A percentile compares a stretch with the other conserved stretches of the same genome.
Conservation (phyloP, 2,113 vertebrate genomes). For the Dasypus novemcinctus region DNA sequence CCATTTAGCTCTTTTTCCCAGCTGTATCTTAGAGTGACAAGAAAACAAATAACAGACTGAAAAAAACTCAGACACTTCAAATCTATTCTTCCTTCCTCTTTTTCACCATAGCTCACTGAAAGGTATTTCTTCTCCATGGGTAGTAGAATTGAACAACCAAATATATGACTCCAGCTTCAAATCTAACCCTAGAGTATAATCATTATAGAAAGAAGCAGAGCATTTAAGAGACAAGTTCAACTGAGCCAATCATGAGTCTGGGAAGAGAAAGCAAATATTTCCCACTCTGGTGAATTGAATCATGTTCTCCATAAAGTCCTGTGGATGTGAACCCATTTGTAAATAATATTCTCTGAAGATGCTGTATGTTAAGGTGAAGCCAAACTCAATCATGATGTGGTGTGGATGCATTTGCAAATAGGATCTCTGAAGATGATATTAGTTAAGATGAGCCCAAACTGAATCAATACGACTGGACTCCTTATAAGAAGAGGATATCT, state of each 20-base stretch:
- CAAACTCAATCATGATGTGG: too few species aligned
- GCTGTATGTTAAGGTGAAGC: too few species aligned
- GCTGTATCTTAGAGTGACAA: background rate
- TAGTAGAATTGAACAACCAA: background rate
- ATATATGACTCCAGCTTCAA: background rate
- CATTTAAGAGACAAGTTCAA: conserved; percentile 16
- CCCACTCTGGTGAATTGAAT: too few species aligned
- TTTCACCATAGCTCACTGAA: background rate
- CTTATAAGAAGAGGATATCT: too few species aligned
- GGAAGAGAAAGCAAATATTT: conserved; percentile 8
- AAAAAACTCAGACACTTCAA: background rate
- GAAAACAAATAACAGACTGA: background rate
- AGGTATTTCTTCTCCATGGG: background rate
- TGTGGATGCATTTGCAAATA: too few species aligned
- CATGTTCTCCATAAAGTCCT: too few species aligned
- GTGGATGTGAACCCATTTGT: too few species aligned
- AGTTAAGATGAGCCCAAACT: too few species aligned
- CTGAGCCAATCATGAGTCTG: background rate
- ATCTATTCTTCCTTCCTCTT: background rate
- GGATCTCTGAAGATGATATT: too few species aligned
- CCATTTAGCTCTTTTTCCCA: background rate
- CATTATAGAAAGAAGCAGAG: background rate
- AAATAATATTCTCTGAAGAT: too few species aligned
- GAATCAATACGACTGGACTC: too few species aligned
- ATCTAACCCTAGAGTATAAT: background rate